Conservation (phyloP, 2,888 invertebrate genomes). For the Timandra comae region DNA sequence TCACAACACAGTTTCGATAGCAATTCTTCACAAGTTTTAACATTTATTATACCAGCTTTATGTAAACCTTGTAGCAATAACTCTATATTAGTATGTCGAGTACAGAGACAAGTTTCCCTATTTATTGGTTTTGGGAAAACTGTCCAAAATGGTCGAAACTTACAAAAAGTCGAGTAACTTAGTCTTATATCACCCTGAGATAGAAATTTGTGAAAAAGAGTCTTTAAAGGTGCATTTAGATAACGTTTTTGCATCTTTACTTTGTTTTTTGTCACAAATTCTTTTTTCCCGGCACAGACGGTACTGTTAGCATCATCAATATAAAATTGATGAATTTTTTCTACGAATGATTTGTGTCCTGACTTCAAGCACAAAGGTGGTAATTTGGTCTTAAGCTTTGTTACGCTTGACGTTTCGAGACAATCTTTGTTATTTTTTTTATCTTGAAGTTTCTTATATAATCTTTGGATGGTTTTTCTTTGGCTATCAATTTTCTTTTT, state of each 20-base stretch:
- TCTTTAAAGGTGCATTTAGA: not conserved
- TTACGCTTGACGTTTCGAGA: not conserved
- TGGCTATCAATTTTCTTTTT: not conserved
- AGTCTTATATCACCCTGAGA: no score
- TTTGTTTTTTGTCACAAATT: not conserved
- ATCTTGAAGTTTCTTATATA: not conserved
- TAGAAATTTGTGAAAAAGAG: no score
- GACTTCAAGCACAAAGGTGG: no score
- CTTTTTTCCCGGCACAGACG: not conserved
- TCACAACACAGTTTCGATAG: conserved; percentile 5
- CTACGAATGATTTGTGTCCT: not conserved
- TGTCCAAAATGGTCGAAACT: conserved; percentile 13
- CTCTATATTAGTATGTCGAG: conserved; percentile 10
- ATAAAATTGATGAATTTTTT: not conserved
- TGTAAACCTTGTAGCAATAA: conserved; percentile 6
- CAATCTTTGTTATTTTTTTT: not conserved
- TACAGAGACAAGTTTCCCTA: conserved; percentile 13
- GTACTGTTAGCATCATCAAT: not conserved
- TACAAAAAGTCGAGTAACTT: no score
- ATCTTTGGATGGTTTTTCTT: not conserved
- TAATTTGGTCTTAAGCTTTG: not conserved
- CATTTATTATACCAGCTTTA: conserved; percentile 5
- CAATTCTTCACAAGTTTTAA: conserved; percentile 4
- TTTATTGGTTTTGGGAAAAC: conserved; percentile 7
- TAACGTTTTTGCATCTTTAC: not conserved